Evolutionary conservation across 2,888 invertebrate species (phyloP).

Genomic region (Tetranychus piercei): DNA sequence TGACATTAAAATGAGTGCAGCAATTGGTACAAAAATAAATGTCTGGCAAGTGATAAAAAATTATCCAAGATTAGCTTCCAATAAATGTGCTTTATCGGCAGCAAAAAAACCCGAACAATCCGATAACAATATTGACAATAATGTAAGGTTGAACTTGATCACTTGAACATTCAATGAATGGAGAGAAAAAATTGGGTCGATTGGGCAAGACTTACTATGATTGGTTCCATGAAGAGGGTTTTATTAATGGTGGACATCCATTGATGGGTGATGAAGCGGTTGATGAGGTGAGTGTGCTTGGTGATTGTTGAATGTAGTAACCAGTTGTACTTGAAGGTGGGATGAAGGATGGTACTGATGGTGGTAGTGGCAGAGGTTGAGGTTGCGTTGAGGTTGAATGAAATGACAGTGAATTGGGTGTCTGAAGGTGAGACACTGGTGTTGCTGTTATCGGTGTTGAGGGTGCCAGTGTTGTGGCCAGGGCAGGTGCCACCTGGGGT

Average conservation of each 20-base stretch:
- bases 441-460: too few relatives aligned
- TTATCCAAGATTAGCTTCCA: too few relatives aligned
- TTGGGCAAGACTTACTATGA: constrained; percentile 21
- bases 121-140: too few relatives aligned
- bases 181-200: not conserved
- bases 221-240: constrained; percentile 22
- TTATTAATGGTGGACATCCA: constrained; percentile 14
- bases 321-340: not conserved
- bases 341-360: not conserved
- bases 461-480: not conserved
- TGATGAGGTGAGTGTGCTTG: not conserved
- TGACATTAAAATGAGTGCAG: too few relatives aligned
- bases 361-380: not conserved
- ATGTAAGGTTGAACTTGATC: too few relatives aligned
- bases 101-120: too few relatives aligned
- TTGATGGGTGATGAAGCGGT: not conserved
- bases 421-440: too few relatives aligned
- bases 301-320: not conserved
- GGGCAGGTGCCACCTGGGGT: not conserved
- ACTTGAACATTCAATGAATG: not conserved
- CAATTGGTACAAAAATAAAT: too few relatives aligned
- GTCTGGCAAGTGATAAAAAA: too few relatives aligned
- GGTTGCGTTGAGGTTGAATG: not conserved
- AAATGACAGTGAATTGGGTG: too few relatives aligned
- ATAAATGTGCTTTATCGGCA: too few relatives aligned